Evolutionary conservation across 2,888 invertebrate species (phyloP).

Genomic region (Diadegma fenestrale): DNA sequence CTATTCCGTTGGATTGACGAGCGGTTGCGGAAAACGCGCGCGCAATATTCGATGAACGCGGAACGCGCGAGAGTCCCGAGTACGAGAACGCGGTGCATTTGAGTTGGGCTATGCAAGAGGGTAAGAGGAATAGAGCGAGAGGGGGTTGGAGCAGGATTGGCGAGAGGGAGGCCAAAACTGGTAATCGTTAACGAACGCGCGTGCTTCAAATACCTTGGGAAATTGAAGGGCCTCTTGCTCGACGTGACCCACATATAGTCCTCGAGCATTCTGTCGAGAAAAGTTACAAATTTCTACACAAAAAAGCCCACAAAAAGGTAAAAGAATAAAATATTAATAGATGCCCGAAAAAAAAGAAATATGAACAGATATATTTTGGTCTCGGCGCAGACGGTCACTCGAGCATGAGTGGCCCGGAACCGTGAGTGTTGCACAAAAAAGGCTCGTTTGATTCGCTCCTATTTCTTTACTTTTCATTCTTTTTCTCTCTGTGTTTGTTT

Average conservation of each 20-base stretch:
- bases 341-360: neutral
- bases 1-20: constrained; percentile 63
- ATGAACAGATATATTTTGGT: neutral
- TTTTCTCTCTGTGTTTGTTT: neutral
- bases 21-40: constrained; percentile 62
- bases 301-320: constrained; percentile 12
- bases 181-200: constrained; percentile 75
- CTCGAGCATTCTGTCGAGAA: constrained; percentile 30
- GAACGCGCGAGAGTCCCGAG: constrained; percentile 37
- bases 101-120: constrained; percentile 7
- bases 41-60: constrained; percentile 71
- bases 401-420: neutral
- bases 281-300: constrained; percentile 43
- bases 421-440: constrained; percentile 1
- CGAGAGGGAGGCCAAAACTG: constrained; percentile 63
- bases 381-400: constrained; percentile 40
- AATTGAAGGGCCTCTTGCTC: constrained; percentile 61
- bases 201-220: constrained; percentile 75
- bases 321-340: constrained; percentile 21
- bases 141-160: neutral
- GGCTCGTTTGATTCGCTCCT: neutral
- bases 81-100: constrained; percentile 31
- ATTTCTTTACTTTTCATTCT: neutral
- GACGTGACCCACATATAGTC: constrained; percentile 56
- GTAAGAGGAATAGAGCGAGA: neutral